Evolutionary conservation across 2,113 vertebrate genomes (phyloP), one percentile per base, ranked within the genome.

Genomic region (Muntiacus reevesi): DNA sequence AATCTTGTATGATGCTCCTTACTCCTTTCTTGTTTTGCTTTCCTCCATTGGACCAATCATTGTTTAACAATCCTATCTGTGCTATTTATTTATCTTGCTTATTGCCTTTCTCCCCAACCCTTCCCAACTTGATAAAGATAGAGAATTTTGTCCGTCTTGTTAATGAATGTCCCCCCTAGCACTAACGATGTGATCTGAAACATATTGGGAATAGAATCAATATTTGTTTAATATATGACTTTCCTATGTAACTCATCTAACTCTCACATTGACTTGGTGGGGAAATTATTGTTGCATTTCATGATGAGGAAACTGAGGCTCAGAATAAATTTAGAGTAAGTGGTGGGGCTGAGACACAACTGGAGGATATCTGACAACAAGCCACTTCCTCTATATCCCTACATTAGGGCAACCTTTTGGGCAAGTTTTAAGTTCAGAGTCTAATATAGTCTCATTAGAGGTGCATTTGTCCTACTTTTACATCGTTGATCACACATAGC

Each of bases 401-500:
- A 25, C 19, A 54, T 14, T 60, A 91, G 76, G 40, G 45, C 60
- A 83, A 54, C 40, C 30, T 83, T 82, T 57, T 71, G 43, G 55
- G 76, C 33, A 54, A 97, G 52, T 79, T 91, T 76, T 89, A 91
- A 96, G 81, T 90, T 97, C 76, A 64, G 78, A 97, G 45, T 94
- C 60, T 95, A 93, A 91, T 78, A 78, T 33, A 94, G 78, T 94
- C 97, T 96, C 94, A 97, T 94, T 95, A 95, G 86, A 97, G 95
- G 95, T 89, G 78, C 93, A 95, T 94, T 96, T 94, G 88, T 91
- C 94, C 95, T 94, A 91, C 93, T 97, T 97, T 97, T 97, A 91
- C 89, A 97, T 95, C 16, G 87, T 59, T 95, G 88, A 98, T 97
- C 76, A 89, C 91, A 96, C 97, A 96, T 94, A 97, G 97, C 95